Percentiles rank a stretch among this genome's conserved stretches.
Conservation (phyloP, 2,888 invertebrate species). For the Agrochola lota region DNA sequence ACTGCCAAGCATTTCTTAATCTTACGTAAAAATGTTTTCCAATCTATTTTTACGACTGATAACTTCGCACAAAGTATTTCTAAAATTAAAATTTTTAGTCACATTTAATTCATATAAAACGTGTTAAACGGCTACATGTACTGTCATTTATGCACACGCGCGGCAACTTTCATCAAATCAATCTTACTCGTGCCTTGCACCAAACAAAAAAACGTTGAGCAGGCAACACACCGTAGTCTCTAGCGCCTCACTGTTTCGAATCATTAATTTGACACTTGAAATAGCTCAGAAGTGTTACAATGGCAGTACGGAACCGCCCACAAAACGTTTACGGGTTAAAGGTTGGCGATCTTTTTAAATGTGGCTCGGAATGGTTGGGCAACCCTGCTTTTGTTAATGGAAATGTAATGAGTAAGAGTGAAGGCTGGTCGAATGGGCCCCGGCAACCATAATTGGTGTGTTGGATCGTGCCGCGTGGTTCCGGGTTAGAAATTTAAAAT, state of each 20-base stretch:
- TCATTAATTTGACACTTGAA: slow-evolving; percentile 89
- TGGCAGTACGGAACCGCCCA: slow-evolving; percentile 81
- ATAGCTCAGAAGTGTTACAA: slow-evolving; percentile 84
- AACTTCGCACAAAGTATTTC: not conserved
- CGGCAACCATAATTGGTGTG: slow-evolving; percentile 65
- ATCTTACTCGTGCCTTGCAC: slow-evolving; percentile 59
- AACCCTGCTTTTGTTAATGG: slow-evolving; percentile 85
- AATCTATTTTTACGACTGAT: not conserved
- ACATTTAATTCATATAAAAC: not conserved
- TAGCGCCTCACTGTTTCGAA: slow-evolving; percentile 82
- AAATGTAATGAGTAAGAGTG: slow-evolving; percentile 81
- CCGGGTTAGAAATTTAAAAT: slow-evolving; percentile 60
- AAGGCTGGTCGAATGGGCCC: slow-evolving; percentile 67
- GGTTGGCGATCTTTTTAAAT: slow-evolving; percentile 83
- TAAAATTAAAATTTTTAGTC: too few species aligned
- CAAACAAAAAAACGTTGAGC: slow-evolving; percentile 66
- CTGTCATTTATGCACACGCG: not conserved
- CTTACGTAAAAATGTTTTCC: not conserved
- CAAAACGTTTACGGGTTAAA: slow-evolving; percentile 84
- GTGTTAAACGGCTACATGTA: not conserved
- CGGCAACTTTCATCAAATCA: slow-evolving; percentile 22
- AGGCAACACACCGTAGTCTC: slow-evolving; percentile 74
- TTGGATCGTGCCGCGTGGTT: slow-evolving; percentile 52
- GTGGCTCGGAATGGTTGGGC: slow-evolving; percentile 74
- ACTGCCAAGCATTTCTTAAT: not conserved